A percentile compares a stretch with the other conserved stretches of the same genome.
These are phyloP conservation scores for Uropetala carovei DNA, from an alignment of 2,888 invertebrate genomes.

Conservation along the genomic window DNA sequence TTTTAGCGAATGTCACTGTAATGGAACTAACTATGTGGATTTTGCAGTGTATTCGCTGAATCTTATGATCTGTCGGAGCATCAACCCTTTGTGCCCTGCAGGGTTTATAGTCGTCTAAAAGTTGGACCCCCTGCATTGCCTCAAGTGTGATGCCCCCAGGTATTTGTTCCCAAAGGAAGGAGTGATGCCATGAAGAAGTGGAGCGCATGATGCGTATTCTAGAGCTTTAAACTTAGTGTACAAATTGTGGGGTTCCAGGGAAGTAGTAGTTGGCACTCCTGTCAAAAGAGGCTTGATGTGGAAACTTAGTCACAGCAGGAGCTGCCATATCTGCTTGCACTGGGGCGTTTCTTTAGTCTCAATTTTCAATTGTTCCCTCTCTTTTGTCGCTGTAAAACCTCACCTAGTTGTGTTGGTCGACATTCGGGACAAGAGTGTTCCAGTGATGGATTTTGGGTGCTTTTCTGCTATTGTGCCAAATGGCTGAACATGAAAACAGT, in stretches of 20 bases:
- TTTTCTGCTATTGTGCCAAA: conserved; percentile 34
- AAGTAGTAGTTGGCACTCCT: conserved; percentile 41
- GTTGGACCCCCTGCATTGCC: conserved; percentile 56
- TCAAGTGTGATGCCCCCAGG: conserved; percentile 46
- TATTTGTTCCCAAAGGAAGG: conserved; percentile 1
- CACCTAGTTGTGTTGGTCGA: conserved; percentile 42
- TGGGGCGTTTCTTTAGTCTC: conserved; percentile 59
- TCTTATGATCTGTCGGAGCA: conserved; percentile 34
- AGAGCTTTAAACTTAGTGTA: conserved; percentile 64
- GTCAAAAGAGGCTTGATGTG: not conserved
- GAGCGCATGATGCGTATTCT: conserved; percentile 53
- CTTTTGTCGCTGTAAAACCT: conserved; percentile 32
- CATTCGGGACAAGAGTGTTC: not conserved
- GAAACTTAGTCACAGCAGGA: not conserved
- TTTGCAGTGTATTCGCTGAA: conserved; percentile 30
- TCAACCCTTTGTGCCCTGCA: conserved; percentile 48
- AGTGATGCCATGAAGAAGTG: conserved; percentile 60
- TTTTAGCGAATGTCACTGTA: not conserved
- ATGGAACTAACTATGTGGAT: not conserved
- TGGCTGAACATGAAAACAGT: conserved; percentile 42
- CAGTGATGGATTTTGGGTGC: conserved; percentile 37
- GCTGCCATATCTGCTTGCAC: conserved; percentile 37
- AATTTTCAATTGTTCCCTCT: conserved; percentile 35
- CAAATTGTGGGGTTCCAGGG: conserved; percentile 62
- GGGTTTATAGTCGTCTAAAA: conserved; percentile 52